Base-by-base conservation (phyloP, 1,140 invertebrate genomes). In the Musca vetustissima region DNA sequence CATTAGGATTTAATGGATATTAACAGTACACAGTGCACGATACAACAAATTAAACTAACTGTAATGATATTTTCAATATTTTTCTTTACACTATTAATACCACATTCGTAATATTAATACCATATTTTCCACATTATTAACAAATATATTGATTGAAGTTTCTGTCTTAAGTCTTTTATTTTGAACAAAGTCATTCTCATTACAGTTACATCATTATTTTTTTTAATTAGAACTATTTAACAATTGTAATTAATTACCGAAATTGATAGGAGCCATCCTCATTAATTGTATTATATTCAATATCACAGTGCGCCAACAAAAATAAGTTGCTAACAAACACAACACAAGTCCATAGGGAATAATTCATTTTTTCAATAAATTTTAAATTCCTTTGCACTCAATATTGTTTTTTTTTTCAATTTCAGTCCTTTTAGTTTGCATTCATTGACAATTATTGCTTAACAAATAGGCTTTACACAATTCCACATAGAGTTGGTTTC, bases 241-340 rank as follows among this genome's bases (percentile, higher is more conserved):
- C 25, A 24, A 49, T 50, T 64, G 19, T 7, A 32, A 64, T 48
- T 17, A 55, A 69, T 70, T 70, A 86, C 86, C 88, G 87, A 81
- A 89, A 89, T 81, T 87, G 85, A 73, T 85, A 89, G 21, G 88
- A 89, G 73, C 88, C 88, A 82, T 89, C 87, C n/a, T 83, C 84
- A 72, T 88, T 86, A 14, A 87, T 85, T 64, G 76, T 86, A 68
- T 86, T 87, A 70, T 84, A 86, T 48, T 87, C 86, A 65, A 80
- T 80, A 52, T 80, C 78, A 50, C 57, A 17, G 17, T 61, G 1
- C 2, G 36, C 57, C 7, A 61, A 19, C 9, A 61, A 21, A 43
- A 17, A 61, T 32, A 61, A 61, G 15, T 61, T 61, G 7, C 32
- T 21, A 2, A 61, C 19, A 36, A 61, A 19, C 57, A 61, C 57